These are phyloP conservation scores for Alloplasta piceator DNA, from an alignment of 2,888 invertebrate species.

Conservation along the genomic window DNA sequence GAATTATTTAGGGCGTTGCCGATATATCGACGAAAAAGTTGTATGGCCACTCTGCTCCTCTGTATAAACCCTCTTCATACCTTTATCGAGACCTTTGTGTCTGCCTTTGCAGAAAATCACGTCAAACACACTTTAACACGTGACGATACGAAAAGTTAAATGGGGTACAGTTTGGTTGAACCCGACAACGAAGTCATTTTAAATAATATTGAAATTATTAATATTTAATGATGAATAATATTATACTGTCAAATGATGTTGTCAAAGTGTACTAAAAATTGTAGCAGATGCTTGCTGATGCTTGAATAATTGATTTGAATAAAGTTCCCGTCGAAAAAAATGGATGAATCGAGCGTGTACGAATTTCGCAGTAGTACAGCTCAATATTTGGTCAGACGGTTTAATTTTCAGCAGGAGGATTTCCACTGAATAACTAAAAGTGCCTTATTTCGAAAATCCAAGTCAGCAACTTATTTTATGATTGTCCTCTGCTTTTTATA, in stretches of 20 bases:
- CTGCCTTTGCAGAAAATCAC: constrained; percentile 37
- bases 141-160: no score
- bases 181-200: no score
- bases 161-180: no score
- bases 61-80: constrained; percentile 4
- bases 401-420: no score
- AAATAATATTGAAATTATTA: no score
- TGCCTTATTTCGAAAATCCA: no score
- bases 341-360: no score
- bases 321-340: neutral
- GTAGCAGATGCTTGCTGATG: neutral
- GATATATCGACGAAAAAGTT: constrained; percentile 59
- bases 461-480: no score
- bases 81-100: neutral
- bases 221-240: no score
- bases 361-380: constrained; percentile 1
- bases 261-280: neutral
- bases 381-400: constrained; percentile 4
- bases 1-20: constrained; percentile 56
- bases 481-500: no score
- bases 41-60: constrained; percentile 27
- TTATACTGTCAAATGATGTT: no score
- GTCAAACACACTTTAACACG: constrained; percentile 17
- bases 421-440: no score
- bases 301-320: neutral